These are phyloP conservation scores for Scaptomyza cyrtandrae DNA, from an alignment of 2,888 invertebrate species.

Conservation along the genomic window DNA sequence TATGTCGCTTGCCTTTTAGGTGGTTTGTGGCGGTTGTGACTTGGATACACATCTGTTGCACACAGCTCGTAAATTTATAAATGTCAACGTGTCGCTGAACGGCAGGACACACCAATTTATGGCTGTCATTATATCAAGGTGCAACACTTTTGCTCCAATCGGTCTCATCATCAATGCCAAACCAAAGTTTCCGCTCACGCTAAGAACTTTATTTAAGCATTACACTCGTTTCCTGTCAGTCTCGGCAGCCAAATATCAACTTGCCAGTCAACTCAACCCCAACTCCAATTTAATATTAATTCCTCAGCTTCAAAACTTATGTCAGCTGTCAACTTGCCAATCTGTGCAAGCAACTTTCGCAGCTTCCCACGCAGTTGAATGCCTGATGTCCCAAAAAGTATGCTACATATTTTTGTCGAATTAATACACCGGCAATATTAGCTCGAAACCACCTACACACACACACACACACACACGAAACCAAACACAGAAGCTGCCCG, in stretches of 20 bases:
- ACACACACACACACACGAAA: neutral
- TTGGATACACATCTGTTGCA: conserved; percentile 56
- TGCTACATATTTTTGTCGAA: conserved; percentile 25
- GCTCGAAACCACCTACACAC: too few species aligned
- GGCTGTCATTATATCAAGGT: conserved; percentile 51
- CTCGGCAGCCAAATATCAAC: conserved; percentile 22
- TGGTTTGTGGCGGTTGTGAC: neutral
- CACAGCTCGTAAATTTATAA: conserved; percentile 60
- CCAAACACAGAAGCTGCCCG: neutral
- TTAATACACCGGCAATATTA: neutral
- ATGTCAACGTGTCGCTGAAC: conserved; percentile 47
- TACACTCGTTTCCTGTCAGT: conserved; percentile 10
- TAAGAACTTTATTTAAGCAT: neutral
- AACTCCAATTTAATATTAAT: conserved; percentile 10
- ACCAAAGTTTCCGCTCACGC: neutral
- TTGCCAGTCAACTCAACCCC: conserved; percentile 10
- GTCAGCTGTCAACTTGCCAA: conserved; percentile 20
- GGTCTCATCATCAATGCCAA: conserved; percentile 9
- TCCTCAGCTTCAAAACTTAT: conserved; percentile 15
- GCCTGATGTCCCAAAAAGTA: conserved; percentile 9
- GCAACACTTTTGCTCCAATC: conserved; percentile 32
- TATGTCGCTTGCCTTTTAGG: too few species aligned
- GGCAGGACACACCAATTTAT: conserved; percentile 58
- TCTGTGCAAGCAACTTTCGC: conserved; percentile 2
- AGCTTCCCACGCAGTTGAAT: conserved; percentile 12